Evolutionary conservation across 2,797 vertebrate species (phyloP).

Genomic region (Muscicapa comitata): DNA sequence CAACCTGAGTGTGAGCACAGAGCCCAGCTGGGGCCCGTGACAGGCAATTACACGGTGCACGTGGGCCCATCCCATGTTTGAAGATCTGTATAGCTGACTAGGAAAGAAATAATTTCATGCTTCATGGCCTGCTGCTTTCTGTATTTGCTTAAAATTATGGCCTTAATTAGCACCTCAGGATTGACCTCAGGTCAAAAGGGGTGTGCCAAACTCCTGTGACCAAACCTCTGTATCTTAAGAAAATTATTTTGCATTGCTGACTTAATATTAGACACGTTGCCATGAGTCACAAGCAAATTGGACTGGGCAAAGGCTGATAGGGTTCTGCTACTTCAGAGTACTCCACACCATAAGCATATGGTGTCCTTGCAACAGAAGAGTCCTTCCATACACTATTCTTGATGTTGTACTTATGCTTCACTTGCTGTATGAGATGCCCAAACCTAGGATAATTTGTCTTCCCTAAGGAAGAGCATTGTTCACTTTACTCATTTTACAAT

Average conservation of each 20-base stretch:
- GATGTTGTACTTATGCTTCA: not conserved
- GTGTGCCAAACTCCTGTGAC: not conserved
- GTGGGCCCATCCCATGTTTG: not conserved
- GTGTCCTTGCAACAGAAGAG: rapidly evolving
- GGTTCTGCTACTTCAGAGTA: not conserved
- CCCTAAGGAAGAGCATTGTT: not conserved
- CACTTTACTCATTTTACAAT: not conserved
- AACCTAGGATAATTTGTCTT: not conserved
- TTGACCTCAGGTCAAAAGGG: not conserved
- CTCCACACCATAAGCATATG: not conserved
- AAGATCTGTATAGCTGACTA: not conserved
- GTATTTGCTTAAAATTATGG: not conserved
- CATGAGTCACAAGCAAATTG: not conserved
- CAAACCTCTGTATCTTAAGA: not conserved
- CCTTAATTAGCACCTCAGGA: not conserved
- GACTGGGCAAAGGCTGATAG: not conserved
- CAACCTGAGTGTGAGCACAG: not conserved
- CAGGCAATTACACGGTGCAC: not conserved
- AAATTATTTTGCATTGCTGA: not conserved
- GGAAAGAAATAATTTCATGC: not conserved
- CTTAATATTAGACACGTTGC: not conserved
- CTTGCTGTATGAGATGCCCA: not conserved
- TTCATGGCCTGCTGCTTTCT: not conserved
- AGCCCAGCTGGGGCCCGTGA: not conserved
- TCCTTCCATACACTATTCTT: not conserved